Conservation (phyloP, 2,113 vertebrate species). For the Indicator maculatus region DNA sequence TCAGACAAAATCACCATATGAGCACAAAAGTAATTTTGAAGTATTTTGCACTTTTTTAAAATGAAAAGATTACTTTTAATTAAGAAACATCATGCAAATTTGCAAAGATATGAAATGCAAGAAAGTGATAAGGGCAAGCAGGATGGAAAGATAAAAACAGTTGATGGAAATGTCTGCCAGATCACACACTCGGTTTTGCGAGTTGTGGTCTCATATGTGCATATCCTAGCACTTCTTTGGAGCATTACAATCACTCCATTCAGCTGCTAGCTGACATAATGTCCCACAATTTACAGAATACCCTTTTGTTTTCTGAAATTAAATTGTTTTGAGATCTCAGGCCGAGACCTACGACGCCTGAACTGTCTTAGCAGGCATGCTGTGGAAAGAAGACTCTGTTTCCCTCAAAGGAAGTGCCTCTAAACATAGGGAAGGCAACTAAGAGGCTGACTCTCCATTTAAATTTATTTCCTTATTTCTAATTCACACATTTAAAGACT, state of each 20-base stretch:
- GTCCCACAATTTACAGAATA: not conserved
- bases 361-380: not conserved
- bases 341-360: not conserved
- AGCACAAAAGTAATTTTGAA: not conserved
- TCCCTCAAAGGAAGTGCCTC: not conserved
- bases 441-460: not conserved
- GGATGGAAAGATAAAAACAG: not conserved
- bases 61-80: not conserved
- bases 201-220: not conserved
- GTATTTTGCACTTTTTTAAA: not conserved
- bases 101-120: not conserved
- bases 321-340: not conserved
- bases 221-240: not conserved
- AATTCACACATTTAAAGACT: not conserved
- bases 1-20: not conserved
- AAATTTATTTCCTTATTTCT: not conserved
- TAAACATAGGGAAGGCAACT: not conserved
- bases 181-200: not conserved
- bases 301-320: fast-evolving
- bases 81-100: not conserved
- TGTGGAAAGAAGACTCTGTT: not conserved
- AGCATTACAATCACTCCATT: not conserved
- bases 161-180: fast-evolving
- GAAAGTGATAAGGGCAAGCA: not conserved
- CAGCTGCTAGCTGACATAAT: not conserved